phyloP scores from a whole-genome alignment of 2,797 vertebrate genomes.

The Sciurus carolinensis region DNA sequence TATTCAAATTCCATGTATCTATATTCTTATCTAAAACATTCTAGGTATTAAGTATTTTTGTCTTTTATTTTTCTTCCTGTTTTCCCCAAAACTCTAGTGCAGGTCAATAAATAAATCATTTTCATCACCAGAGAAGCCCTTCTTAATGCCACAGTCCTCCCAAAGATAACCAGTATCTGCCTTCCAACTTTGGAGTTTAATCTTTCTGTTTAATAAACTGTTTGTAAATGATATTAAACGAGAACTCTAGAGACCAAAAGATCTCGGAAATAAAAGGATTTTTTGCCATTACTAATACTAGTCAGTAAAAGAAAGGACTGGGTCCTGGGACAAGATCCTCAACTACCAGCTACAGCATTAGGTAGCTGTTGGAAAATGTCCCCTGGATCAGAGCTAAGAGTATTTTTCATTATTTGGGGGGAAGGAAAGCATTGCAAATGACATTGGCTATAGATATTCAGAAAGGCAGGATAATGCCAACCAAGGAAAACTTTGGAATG shows the following conservation, averaged over 20 bases:
- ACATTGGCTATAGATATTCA: not conserved
- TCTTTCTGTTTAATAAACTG: not conserved
- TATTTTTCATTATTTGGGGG: not conserved
- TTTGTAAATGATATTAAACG: not conserved
- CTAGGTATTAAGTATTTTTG: not conserved
- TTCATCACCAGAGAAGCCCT: not conserved
- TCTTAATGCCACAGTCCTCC: not conserved
- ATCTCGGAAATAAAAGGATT: not conserved
- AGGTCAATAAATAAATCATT: not conserved
- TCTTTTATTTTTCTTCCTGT: not conserved
- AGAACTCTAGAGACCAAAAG: not conserved
- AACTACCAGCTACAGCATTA: not conserved
- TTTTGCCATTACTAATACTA: not conserved
- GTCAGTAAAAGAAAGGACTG: not conserved
- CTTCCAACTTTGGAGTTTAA: not conserved
- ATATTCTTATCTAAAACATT: not conserved
- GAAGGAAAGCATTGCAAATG: not conserved
- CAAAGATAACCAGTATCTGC: not conserved
- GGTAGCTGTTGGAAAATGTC: not conserved
- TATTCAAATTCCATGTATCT: conserved; percentile 2
- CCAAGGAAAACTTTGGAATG: not conserved
- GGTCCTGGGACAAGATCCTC: not conserved
- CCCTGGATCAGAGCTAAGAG: no score
- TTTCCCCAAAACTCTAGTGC: not conserved
- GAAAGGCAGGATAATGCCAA: not conserved